Evolutionary conservation across 2,888 invertebrate genomes (phyloP).

Genomic region (Margaritifera margaritifera): DNA sequence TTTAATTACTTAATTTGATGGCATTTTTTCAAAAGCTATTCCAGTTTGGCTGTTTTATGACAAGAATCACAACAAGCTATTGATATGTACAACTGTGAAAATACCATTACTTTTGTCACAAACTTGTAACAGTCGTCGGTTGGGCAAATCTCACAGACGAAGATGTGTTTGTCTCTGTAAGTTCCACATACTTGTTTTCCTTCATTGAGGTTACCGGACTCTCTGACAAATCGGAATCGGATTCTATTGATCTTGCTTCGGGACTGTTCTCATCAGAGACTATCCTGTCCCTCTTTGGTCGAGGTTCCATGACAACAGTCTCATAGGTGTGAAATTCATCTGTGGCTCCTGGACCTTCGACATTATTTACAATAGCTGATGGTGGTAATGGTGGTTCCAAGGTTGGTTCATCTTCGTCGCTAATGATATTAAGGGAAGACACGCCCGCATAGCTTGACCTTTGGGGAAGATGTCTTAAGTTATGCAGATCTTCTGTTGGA

Average conservation of each 20-base stretch:
- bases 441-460: constrained; percentile 31
- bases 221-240: constrained; percentile 19
- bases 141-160: too few relatives aligned
- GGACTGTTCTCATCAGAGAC: constrained; percentile 31
- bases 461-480: constrained; percentile 31
- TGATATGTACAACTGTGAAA: too few relatives aligned
- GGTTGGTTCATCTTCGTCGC: constrained; percentile 30
- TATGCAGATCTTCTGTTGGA: constrained; percentile 23
- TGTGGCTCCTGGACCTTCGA: neutral
- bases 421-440: constrained; percentile 31
- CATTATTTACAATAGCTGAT: constrained; percentile 2
- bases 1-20: too few relatives aligned
- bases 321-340: constrained; percentile 11
- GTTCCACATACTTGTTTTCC: too few relatives aligned
- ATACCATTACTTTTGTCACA: too few relatives aligned
- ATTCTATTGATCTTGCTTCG: constrained; percentile 36
- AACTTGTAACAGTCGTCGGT: too few relatives aligned
- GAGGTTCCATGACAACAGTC: constrained; percentile 8
- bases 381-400: constrained; percentile 10
- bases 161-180: too few relatives aligned
- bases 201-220: too few relatives aligned
- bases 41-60: too few relatives aligned
- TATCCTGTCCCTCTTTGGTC: constrained; percentile 9
- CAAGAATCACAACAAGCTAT: too few relatives aligned
- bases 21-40: too few relatives aligned